These are phyloP conservation scores for Caenorhabditis inopinata DNA, from an alignment of 1,140 invertebrate species.

Conservation along the genomic window DNA sequence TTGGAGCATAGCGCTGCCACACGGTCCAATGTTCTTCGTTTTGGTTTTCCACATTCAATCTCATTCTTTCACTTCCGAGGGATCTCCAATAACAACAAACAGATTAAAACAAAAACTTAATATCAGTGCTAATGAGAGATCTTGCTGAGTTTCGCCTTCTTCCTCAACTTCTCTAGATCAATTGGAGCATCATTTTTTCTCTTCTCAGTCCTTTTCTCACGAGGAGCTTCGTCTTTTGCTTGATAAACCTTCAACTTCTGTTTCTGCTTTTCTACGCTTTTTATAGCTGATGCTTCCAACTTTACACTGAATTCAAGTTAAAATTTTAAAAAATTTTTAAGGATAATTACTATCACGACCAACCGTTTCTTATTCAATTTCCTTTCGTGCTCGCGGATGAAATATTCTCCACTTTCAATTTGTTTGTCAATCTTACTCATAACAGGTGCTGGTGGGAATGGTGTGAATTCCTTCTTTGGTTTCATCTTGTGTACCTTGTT, in stretches of 20 bases:
- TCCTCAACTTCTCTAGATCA: slow-evolving; percentile 53
- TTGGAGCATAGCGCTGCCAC: too few relatives aligned
- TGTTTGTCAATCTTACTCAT: slow-evolving; percentile 79
- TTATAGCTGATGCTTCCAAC: slow-evolving; percentile 32
- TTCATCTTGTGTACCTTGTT: slow-evolving; percentile 73
- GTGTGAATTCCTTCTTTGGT: slow-evolving; percentile 88
- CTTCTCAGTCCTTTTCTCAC: slow-evolving; percentile 45
- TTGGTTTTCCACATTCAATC: too few relatives aligned
- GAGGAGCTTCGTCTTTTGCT: slow-evolving; percentile 41
- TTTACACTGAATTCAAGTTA: slow-evolving; percentile 13
- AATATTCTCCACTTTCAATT: slow-evolving; percentile 92
- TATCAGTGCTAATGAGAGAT: background rate
- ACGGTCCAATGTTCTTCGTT: too few relatives aligned
- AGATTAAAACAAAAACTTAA: background rate
- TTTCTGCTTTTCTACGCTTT: slow-evolving; percentile 42
- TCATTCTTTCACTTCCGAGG: too few relatives aligned
- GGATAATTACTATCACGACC: background rate
- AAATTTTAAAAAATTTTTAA: background rate
- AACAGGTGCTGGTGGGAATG: slow-evolving; percentile 88
- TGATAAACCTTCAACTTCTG: slow-evolving; percentile 38
- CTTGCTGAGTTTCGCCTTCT: slow-evolving; percentile 45
- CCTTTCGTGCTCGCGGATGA: slow-evolving; percentile 71
- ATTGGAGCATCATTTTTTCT: slow-evolving; percentile 12
- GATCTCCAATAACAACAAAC: too few relatives aligned
- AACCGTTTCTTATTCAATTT: slow-evolving; percentile 40